These are phyloP conservation scores for Hyposmocoma kahamanoa DNA, from an alignment of 1,140 invertebrate species.

Conservation along the genomic window DNA sequence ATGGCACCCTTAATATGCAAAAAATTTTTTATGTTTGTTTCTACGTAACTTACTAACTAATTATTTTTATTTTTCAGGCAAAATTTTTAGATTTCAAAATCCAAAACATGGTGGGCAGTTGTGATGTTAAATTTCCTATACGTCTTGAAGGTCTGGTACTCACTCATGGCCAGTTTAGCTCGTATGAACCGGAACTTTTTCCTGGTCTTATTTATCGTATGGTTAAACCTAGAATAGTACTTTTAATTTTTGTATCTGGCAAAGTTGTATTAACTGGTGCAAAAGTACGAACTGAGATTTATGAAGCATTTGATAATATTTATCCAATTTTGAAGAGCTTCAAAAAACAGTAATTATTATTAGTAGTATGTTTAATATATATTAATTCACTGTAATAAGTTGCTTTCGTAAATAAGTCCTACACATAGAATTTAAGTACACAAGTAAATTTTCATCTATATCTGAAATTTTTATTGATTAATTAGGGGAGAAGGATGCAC, in stretches of 20 bases:
- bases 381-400: no score
- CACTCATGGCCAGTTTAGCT: conserved; percentile 98
- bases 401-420: no score
- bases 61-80: conserved; percentile 81
- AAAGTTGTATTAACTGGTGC: conserved; percentile 99
- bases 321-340: conserved; percentile 99
- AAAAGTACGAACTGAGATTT: conserved; percentile 98
- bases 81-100: conserved; percentile 99
- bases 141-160: conserved; percentile 96
- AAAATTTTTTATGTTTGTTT: no score
- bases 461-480: no score
- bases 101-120: conserved; percentile 99
- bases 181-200: conserved; percentile 95
- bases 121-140: conserved; percentile 99
- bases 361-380: background rate
- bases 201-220: conserved; percentile 99
- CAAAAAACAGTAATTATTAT: conserved; percentile 85
- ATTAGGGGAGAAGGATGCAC: no score
- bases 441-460: no score
- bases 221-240: conserved; percentile 98
- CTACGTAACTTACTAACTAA: background rate
- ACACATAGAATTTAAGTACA: no score
- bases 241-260: conserved; percentile 99
- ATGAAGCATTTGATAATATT: conserved; percentile 99
- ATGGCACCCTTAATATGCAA: no score